Base-by-base conservation (phyloP, 1,140 invertebrate species). In the Diabrotica undecimpunctata region DNA sequence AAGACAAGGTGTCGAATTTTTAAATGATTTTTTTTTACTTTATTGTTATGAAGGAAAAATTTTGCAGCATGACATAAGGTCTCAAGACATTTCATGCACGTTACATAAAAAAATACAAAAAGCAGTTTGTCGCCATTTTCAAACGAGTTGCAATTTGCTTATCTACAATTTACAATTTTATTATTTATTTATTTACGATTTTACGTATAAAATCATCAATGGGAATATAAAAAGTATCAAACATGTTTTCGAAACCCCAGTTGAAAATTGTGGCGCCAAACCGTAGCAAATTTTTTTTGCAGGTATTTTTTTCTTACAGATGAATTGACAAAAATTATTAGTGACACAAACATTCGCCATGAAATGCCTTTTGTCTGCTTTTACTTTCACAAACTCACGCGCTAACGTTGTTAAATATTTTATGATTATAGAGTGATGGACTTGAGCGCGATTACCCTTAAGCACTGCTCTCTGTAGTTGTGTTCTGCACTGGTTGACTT, bases 401-500 rank as follows among this genome's bases (percentile, higher is more conserved):
- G 73, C 72, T 77, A 69, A 74, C 71, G 73, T 77, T 75, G 75
- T 77, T 77, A 74, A 76, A 66, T n/a, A n/a, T n/a, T n/a, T n/a
- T n/a, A n/a, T n/a, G n/a, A n/a, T n/a, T n/a, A n/a, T n/a, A n/a
- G n/a, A n/a, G n/a, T n/a, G n/a, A n/a, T n/a, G n/a, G n/a, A n/a
- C n/a, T n/a, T n/a, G n/a, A n/a, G n/a, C n/a, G n/a, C n/a, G n/a
- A n/a, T n/a, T n/a, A n/a, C n/a, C n/a, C n/a, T n/a, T n/a, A n/a
- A n/a, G n/a, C n/a, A n/a, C n/a, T n/a, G n/a, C n/a, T n/a, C n/a
- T n/a, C n/a, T n/a, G n/a, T n/a, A n/a, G n/a, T n/a, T n/a, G 83
- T 80, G 68, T 83, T 81, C 73, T 82, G 80, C 76, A 83, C 82
- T 69, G 81, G 79, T 71, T 84, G 83, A 72, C 77, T 81, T 41